phyloP scores from a whole-genome alignment of 1,140 invertebrate genomes.

The Drosophila sturtevanti region DNA sequence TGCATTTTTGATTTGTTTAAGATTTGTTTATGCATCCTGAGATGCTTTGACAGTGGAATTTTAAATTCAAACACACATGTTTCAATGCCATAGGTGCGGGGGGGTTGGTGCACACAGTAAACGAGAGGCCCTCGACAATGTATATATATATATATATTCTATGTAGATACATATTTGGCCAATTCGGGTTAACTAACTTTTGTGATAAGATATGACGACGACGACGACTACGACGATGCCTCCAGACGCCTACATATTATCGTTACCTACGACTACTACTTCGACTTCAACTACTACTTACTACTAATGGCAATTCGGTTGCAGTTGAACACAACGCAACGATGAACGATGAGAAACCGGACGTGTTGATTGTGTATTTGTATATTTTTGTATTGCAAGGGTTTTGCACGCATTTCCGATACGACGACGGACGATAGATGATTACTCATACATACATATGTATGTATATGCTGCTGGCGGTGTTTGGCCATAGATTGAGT shows the following conservation, averaged over 20 bases:
- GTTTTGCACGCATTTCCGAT: slow-evolving; percentile 71
- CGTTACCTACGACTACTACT: slow-evolving; percentile 2
- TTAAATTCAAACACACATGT: slow-evolving; percentile 28
- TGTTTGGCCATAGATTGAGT: slow-evolving; percentile 7
- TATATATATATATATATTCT: not conserved
- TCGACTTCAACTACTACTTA: not conserved
- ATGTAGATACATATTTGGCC: not conserved
- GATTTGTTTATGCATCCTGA: slow-evolving; percentile 59
- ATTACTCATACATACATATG: slow-evolving; percentile 59
- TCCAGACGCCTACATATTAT: slow-evolving; percentile 57
- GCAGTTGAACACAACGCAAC: not conserved
- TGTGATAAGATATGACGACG: slow-evolving; percentile 69
- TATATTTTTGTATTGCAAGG: slow-evolving; percentile 29
- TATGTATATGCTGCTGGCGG: not conserved
- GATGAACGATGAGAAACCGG: not conserved
- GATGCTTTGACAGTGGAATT: slow-evolving; percentile 29
- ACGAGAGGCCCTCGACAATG: not conserved
- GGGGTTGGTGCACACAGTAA: not conserved
- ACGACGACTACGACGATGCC: slow-evolving; percentile 28
- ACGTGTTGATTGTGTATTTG: slow-evolving; percentile 29
- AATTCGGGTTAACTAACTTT: slow-evolving; percentile 18
- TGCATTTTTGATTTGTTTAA: slow-evolving; percentile 21
- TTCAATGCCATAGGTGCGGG: slow-evolving; percentile 6
- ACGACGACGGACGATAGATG: not conserved
- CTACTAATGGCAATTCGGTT: slow-evolving; percentile 5